These are phyloP conservation scores for Xenopus tropicalis DNA, from an alignment of 2,113 vertebrate genomes.

Conservation along the genomic window DNA sequence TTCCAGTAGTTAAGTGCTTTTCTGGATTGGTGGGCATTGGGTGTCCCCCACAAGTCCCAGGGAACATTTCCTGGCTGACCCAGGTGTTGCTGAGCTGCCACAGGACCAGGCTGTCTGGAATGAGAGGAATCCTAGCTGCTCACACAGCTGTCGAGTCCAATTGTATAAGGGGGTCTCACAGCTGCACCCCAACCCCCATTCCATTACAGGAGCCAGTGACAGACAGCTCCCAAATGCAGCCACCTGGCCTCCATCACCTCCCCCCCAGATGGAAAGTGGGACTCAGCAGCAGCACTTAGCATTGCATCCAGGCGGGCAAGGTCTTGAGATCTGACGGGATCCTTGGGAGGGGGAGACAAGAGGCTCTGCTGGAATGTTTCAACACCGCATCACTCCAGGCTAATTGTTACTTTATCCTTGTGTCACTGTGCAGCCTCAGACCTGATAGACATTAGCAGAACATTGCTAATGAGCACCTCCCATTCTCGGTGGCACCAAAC, in stretches of 20 bases:
- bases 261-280: constrained; percentile 75
- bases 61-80: constrained; percentile 16
- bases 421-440: constrained; percentile 38
- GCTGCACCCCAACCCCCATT: constrained; percentile 48
- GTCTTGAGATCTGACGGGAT: constrained; percentile 53
- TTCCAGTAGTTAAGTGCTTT: constrained; percentile 20
- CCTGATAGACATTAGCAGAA: constrained; percentile 24
- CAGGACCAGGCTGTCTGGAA: constrained; percentile 70
- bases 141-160: constrained; percentile 70
- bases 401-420: constrained; percentile 48
- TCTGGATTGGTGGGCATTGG: constrained; percentile 6
- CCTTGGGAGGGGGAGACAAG: constrained; percentile 41
- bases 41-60: constrained; percentile 22
- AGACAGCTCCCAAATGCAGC: constrained; percentile 79
- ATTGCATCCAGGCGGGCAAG: constrained; percentile 37
- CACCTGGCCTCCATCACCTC: constrained; percentile 78
- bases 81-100: constrained; percentile 70
- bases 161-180: constrained; percentile 54
- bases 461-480: constrained; percentile 18
- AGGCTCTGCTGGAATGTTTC: constrained; percentile 47
- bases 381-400: constrained; percentile 42
- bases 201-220: constrained; percentile 67
- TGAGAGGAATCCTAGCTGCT: constrained; percentile 73
- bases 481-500: not conserved
- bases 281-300: constrained; percentile 64